Base-by-base conservation (phyloP, 2,888 invertebrate genomes). In the Tholera decimalis region DNA sequence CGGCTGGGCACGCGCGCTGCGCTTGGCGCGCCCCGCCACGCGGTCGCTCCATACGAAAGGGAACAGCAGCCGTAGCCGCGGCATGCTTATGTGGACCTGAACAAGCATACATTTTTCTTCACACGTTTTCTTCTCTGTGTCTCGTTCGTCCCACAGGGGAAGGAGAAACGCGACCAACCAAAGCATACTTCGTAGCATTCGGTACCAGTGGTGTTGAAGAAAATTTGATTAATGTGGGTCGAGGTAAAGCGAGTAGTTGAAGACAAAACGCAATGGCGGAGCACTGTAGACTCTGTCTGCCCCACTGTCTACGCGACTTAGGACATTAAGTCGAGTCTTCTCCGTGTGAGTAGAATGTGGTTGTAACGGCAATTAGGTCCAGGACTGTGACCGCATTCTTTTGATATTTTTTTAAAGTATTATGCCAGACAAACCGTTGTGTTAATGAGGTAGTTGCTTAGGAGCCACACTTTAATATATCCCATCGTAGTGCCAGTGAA, bases 381-480 rank as follows among this genome's bases (percentile, higher is more conserved):
- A 41, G 9, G 9, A 35, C 15, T 8, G 6, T 7, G n/a, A 0
- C 7, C n/a, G 37, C 15, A 35, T 37, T 37, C 0, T 37, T 37
- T 18, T 37, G 18, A 18, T n/a, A n/a, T n/a, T n/a, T 20, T 15
- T 24, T 11, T 6, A 7, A 30, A 2, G 13, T 20, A 6, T 7
- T 37, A 15, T n/a, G 35, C 9, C 5, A 28, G 15, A 54, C 65
- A 81, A 20, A 94, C 95, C 88, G 94, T 78, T 59, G 93, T 89
- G 44, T 89, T 90, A 33, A 84, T 79, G 44, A 97, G 96, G 82
- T 96, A 98, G 88, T 98, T 97, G 56, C 92, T 94, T 86, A 98
- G 94, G 50, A 97, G 96, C 98, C 98, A 98, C 20, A 97, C 96
- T 93, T 98, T 98, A 58, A 98, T 95, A 85, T 98, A 98, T 0